phyloP scores from a whole-genome alignment of 2,797 vertebrate species.

The Phataginus tricuspis region DNA sequence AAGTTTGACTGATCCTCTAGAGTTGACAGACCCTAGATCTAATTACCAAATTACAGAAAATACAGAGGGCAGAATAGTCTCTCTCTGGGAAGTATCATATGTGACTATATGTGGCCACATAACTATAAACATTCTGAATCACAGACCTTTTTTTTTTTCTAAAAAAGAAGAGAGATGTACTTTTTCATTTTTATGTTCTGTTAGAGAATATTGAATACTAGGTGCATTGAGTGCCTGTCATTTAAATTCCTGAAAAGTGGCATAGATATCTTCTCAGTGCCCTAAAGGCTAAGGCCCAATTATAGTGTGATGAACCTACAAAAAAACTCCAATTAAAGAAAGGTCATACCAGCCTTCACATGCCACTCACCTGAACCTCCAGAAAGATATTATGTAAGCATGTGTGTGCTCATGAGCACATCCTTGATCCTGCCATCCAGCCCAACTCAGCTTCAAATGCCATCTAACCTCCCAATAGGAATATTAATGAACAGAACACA shows the following conservation, averaged over 20 bases:
- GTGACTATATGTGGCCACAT: not conserved
- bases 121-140: not conserved
- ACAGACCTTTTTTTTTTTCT: not conserved
- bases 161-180: not conserved
- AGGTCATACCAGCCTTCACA: not conserved
- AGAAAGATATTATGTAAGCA: not conserved
- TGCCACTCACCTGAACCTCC: not conserved
- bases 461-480: not conserved
- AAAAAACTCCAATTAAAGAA: not conserved
- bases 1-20: not conserved
- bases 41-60: slow-evolving; percentile 1
- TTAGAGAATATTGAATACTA: not conserved
- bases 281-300: not conserved
- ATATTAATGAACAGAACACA: not conserved
- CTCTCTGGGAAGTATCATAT: not conserved
- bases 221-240: not conserved
- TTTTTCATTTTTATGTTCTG: slow-evolving; percentile 12
- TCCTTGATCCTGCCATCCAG: not conserved
- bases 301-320: not conserved
- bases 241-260: not conserved
- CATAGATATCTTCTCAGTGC: not conserved
- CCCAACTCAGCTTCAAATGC: not conserved
- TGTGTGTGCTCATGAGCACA: not conserved
- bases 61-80: not conserved
- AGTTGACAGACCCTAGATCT: not conserved